phyloP scores from a whole-genome alignment of 2,113 vertebrate genomes.

The Turdus rufiventris region DNA sequence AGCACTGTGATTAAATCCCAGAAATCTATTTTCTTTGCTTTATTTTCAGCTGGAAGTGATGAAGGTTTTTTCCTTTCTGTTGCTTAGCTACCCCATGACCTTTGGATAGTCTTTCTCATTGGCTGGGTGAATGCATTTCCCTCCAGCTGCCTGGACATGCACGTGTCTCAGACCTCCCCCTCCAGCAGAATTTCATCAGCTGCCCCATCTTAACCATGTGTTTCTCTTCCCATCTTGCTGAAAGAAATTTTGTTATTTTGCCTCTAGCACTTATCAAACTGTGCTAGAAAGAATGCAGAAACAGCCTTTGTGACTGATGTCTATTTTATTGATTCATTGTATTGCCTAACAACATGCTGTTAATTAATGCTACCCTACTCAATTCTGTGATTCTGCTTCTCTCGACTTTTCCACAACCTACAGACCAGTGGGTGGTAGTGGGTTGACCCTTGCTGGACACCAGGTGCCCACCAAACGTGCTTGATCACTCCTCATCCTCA shows the following conservation, averaged over 20 bases:
- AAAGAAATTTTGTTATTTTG: not conserved
- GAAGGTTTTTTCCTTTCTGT: constrained; percentile 21
- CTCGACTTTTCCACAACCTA: not conserved
- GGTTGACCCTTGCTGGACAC: not conserved
- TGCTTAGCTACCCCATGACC: constrained; percentile 54
- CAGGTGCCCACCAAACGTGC: not conserved
- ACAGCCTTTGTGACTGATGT: not conserved
- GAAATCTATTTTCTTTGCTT: not conserved
- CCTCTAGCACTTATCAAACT: not conserved
- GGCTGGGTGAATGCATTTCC: constrained; percentile 12
- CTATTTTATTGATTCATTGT: not conserved
- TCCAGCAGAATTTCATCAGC: not conserved
- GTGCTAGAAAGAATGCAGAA: not conserved
- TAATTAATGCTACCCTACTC: not conserved
- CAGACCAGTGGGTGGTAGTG: not conserved
- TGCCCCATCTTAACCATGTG: not conserved
- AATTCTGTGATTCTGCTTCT: not conserved
- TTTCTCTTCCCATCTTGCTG: constrained; percentile 9
- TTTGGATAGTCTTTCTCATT: constrained; percentile 40
- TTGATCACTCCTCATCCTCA: not conserved
- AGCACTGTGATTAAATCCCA: not conserved
- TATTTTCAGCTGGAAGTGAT: constrained; percentile 39
- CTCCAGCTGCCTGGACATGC: not conserved
- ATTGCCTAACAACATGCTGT: not conserved
- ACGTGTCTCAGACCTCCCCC: not conserved